Base-by-base conservation (phyloP, 2,888 invertebrate genomes). In the Sepiola atlantica region DNA sequence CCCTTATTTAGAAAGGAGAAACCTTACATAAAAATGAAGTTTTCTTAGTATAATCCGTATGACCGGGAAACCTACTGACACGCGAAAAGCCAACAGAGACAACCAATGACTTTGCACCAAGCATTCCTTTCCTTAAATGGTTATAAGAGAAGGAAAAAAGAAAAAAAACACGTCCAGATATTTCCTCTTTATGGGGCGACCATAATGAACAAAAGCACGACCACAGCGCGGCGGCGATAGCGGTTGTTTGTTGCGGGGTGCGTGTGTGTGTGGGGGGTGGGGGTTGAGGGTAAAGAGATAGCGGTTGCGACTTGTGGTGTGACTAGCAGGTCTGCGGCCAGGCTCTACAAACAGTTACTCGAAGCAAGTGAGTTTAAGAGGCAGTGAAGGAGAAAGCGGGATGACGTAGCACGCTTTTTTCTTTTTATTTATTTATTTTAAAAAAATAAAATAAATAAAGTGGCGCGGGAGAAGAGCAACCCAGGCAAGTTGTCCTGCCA, bases 81-180 rank as follows among this genome's bases (percentile, higher is more conserved):
- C 28, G 77, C n/a, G 16, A n/a, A 77, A 14, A 35, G 21, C 45
- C 35, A 45, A 21, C 91, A 91, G 91, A 10, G 28, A 16, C 6
- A 12, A 6, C 12, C 24, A 28, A 12, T 28, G 20, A 91, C 24
- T 28, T 35, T 35, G 91, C 54, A 35, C 28, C 54, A 91, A 24
- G 35, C 91, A 91, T 91, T 91, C 91, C 91, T 91, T 91, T 91
- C 91, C 91, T 45, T 91, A 45, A 45, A 91, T 45, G 91, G 91
- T 16, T 28, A 45, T 35, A 35, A 77, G 77, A 77, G 77, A 77
- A 77, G 4, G 8, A 28, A 77, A 77, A 77, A 77, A 77, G 10
- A 77, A 77, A 77, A 77, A 77, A 77, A n/a, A 91, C 24, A 91
- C 10, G 77, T n/a, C n/a, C 77, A n/a, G n/a, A 1, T 18, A 77